phyloP scores from a whole-genome alignment of 2,113 vertebrate species.

The Piliocolobus tephrosceles region DNA sequence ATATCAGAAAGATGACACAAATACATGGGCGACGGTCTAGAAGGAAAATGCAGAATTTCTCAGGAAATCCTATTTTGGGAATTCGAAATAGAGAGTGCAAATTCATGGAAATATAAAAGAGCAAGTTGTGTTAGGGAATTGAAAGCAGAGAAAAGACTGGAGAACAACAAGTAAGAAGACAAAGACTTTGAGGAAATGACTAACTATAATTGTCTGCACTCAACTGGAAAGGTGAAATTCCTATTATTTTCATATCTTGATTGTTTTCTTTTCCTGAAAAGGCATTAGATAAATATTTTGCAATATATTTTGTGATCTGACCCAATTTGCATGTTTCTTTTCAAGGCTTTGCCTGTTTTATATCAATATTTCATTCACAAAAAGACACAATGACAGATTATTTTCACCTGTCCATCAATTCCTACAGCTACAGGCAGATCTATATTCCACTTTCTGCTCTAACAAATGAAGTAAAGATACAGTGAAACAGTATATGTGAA shows the following conservation, averaged over 20 bases:
- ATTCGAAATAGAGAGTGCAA: not conserved
- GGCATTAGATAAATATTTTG: not conserved
- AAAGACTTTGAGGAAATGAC: not conserved
- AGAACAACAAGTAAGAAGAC: not conserved
- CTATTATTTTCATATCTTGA: not conserved
- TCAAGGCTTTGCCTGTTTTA: constrained; percentile 3
- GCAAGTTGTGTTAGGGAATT: not conserved
- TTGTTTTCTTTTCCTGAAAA: constrained; percentile 1
- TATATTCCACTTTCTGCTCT: constrained; percentile 40
- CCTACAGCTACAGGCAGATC: not conserved
- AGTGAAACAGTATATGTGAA: not conserved
- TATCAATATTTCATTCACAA: constrained; percentile 43
- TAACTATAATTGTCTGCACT: not conserved
- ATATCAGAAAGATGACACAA: not conserved
- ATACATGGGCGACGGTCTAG: not conserved
- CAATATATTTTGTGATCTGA: constrained; percentile 20
- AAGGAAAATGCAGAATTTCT: not conserved
- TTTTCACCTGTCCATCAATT: constrained; percentile 59
- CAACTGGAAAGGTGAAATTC: not conserved
- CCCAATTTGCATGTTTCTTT: constrained; percentile 34
- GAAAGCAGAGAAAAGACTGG: not conserved
- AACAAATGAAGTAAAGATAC: constrained; percentile 63
- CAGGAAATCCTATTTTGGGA: not conserved
- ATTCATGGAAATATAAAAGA: not conserved
- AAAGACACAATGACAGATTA: constrained; percentile 60